Evolutionary conservation across 2,888 invertebrate species (phyloP), one percentile per base, ranked within the genome.

Genomic region (Andrena flavipes): DNA sequence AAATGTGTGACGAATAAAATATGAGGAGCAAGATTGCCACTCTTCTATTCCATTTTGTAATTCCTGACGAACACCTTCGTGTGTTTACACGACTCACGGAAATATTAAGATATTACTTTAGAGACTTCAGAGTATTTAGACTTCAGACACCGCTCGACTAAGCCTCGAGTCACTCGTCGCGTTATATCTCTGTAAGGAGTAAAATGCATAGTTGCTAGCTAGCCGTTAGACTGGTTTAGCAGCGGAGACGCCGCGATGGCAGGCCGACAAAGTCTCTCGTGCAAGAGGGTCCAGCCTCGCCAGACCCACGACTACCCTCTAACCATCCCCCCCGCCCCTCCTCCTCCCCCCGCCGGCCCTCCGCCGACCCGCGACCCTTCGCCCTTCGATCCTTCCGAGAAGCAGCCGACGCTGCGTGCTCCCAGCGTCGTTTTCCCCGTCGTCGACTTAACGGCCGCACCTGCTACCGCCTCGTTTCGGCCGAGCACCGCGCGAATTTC

Each of bases 401-500:
- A 74, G 51, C 72, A 80, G 54, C 63, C 73, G 64, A 51, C 79
- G 69, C 42, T 35, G 60, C 79, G 33, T 56, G 67, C 70, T 67
- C 80, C 76, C 65, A 73, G 48, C 84, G 62, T 62, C 74, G 59
- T 76, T 77, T 71, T 65, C 79, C 63, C 73, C 77, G 85, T 78
- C 71, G 76, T 74, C 82, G 80, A 85, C 80, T 85, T 82, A 82
- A 82, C 82, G 85, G 71, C 69, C 77, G 85, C 85, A 85, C 85
- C 85, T 82, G 82, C 85, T 80, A 71, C 82, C 80, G 64, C 60
- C 74, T 74, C 71, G 80, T 74, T 80, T 84, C 76, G 76, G 62
- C 70, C 33, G 76, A 76, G 56, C 76, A 13, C 49, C 79, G 67
- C 84, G 84, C 81, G 79, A 85, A 84, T 84, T 84, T 84, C 84